Base-by-base conservation (phyloP, 2,797 vertebrate species). In the Hylomyscus alleni region DNA sequence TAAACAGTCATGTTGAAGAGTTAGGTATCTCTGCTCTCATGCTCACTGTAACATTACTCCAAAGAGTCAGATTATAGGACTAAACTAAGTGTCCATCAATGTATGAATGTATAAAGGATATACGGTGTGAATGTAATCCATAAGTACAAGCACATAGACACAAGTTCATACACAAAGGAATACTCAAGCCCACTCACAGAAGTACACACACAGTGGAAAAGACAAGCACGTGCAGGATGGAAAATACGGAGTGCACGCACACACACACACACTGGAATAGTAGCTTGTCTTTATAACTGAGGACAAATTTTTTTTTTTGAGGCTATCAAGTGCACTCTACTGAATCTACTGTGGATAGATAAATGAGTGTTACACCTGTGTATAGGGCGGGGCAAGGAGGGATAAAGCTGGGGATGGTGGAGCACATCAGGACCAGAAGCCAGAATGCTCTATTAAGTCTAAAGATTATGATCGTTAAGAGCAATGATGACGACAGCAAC, bases 391-490 rank as follows among this genome's bases (percentile, higher is more conserved):
- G 22, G 31, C 31, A 12, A 22, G 56, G 31, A 26, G 40, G 40
- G 34, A 24, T 1, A 14, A 44, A 65, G 40, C 40, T 11, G 44
- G 26, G 22, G 58, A 50, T 24, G 19, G 31, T 29, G 44, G 58
- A 52, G 75, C 12, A 50, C 31, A 1, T 24, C 58, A 52, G 58
- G 20, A 78, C 40, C 37, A 15, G 40, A 47, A 62, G 29, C 37
- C 73, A 50, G 73, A 77, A 47, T 60, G 29, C 12, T 44, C 72
- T 58, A 20, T 31, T 12, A 56, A 73, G 0, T 31, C n/a, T 44
- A 31, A 20, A 13, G 3, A 2, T 4, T 50, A 11, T 22, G 0
- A 17, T 22, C 24, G 6, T 40, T 44, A 4, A 44, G 6, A 44
- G 5, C 6, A 22, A 89, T 19, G 86, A 2, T 3, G 69, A 76